phyloP scores from a whole-genome alignment of 1,140 invertebrate genomes.

The Eufriesea mexicana region DNA sequence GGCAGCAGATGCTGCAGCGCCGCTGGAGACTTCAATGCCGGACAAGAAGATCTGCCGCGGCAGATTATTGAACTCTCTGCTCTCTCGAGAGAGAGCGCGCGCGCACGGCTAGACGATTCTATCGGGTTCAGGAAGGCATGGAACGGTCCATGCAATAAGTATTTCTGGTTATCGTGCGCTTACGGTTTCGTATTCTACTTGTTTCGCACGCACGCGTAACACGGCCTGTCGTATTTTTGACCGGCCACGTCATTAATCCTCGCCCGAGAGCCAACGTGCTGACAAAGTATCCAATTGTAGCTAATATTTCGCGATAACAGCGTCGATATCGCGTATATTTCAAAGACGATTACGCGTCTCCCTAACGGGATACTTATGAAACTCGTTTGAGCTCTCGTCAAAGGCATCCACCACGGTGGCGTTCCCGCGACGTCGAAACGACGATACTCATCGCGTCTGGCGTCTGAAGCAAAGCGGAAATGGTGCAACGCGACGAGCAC shows the following conservation, averaged over 20 bases:
- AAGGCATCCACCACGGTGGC: neutral
- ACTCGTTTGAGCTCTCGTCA: neutral
- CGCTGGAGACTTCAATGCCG: conserved; percentile 74
- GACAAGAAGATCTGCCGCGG: conserved; percentile 55
- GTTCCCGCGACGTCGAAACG: too few species aligned
- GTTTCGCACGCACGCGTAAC: conserved; percentile 25
- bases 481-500: too few species aligned
- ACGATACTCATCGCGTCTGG: too few species aligned
- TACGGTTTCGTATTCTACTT: conserved; percentile 30
- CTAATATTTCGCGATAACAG: conserved; percentile 37
- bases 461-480: too few species aligned
- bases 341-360: conserved; percentile 1
- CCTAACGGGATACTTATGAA: conserved; percentile 3
- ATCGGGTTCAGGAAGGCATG: conserved; percentile 39
- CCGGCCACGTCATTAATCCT: conserved; percentile 25
- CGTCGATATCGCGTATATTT: conserved; percentile 20
- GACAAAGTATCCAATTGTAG: conserved; percentile 42
- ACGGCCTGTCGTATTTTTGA: conserved; percentile 34
- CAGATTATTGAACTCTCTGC: conserved; percentile 69
- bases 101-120: conserved; percentile 49
- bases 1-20: conserved; percentile 29
- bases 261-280: neutral
- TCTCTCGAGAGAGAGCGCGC: conserved; percentile 6
- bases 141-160: conserved; percentile 49
- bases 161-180: conserved; percentile 38